Conservation (phyloP, 2,888 invertebrate genomes). For the Andrena trimmerana region DNA sequence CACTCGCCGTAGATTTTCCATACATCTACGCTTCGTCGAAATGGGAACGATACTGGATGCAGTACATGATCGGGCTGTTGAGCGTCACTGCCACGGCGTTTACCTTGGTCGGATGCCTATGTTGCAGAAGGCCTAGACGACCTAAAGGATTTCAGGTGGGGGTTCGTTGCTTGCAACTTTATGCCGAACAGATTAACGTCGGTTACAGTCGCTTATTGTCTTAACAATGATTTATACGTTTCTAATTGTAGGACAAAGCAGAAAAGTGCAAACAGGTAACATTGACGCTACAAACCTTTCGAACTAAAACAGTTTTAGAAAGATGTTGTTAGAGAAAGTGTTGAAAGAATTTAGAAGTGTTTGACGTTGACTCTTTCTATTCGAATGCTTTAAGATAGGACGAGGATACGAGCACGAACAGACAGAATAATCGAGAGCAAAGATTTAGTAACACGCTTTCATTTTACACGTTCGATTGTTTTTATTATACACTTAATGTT, state of each 20-base stretch:
- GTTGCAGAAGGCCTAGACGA: conserved; percentile 80
- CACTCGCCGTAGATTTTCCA: conserved; percentile 54
- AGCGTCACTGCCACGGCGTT: conserved; percentile 78
- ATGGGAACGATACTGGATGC: conserved; percentile 79
- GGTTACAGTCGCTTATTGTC: conserved; percentile 44
- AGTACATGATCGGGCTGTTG: conserved; percentile 77
- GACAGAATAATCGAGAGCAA: neutral
- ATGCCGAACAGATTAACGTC: conserved; percentile 29
- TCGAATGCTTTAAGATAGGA: neutral
- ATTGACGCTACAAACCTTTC: conserved; percentile 50
- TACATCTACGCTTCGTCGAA: conserved; percentile 61
- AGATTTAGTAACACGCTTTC: neutral
- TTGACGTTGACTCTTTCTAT: conserved; percentile 4
- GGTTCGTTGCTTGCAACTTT: neutral
- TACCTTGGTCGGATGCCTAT: conserved; percentile 81
- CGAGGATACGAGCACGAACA: neutral
- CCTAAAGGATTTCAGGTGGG: conserved; percentile 83
- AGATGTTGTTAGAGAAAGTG: neutral
- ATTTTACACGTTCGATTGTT: neutral
- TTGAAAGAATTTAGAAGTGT: neutral
- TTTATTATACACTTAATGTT: neutral
- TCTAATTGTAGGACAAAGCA: conserved; percentile 80
- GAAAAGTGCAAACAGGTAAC: conserved; percentile 80
- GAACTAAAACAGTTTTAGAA: conserved; percentile 4
- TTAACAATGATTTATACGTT: conserved; percentile 69